Percentiles rank a stretch among this genome's conserved stretches.
These are phyloP conservation scores for Lepus townsendii DNA, from an alignment of 2,797 vertebrate genomes.

Conservation along the genomic window DNA sequence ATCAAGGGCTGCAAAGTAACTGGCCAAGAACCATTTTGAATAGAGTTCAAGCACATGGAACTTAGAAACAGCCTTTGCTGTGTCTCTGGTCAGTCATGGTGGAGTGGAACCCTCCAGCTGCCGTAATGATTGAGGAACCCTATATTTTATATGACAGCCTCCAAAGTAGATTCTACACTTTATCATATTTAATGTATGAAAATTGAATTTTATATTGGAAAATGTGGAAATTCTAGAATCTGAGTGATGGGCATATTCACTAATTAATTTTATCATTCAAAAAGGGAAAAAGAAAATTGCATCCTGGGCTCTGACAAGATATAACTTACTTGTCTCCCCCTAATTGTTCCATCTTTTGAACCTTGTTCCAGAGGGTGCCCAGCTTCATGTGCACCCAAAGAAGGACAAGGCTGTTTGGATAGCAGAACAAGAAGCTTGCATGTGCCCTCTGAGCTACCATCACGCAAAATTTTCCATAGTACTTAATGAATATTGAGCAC, in stretches of 20 bases:
- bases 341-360: slow-evolving; percentile 1
- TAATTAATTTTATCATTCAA: slow-evolving; percentile 23
- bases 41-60: neutral
- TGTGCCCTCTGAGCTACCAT: neutral
- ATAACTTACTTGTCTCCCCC: neutral
- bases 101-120: neutral
- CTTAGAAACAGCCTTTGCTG: neutral
- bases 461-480: slow-evolving; percentile 21
- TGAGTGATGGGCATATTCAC: neutral
- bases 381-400: neutral
- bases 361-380: neutral
- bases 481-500: neutral
- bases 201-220: slow-evolving; percentile 20
- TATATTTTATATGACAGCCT: neutral
- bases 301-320: neutral
- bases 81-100: neutral
- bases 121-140: neutral
- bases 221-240: slow-evolving; percentile 5
- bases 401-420: neutral
- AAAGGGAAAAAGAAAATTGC: neutral
- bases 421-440: neutral
- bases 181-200: neutral
- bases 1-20: neutral
- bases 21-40: neutral
- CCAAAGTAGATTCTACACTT: neutral